A percentile compares a stretch with the other conserved stretches of the same genome.
Conservation (phyloP, 2,888 invertebrate species). For the Sclerodermus sp. region DNA sequence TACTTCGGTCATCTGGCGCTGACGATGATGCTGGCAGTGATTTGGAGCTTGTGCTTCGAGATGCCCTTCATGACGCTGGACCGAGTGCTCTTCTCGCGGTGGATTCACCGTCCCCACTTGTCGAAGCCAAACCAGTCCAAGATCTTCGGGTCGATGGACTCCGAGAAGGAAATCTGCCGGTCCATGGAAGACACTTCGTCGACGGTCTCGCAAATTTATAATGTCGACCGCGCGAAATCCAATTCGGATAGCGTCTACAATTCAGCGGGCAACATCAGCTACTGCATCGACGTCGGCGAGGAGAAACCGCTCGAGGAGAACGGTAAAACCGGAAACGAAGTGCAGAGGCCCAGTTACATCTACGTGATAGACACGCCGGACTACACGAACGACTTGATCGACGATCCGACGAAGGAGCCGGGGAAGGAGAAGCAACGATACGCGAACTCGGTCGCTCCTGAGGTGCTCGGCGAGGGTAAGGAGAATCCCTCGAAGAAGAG, state of each 20-base stretch:
- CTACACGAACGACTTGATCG: not conserved
- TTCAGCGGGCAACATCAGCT: slow-evolving; percentile 4
- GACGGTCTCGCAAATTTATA: slow-evolving; percentile 21
- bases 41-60: slow-evolving; percentile 44
- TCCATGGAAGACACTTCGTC: slow-evolving; percentile 29
- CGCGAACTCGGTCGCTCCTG: not conserved
- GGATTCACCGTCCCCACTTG: not conserved
- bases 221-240: slow-evolving; percentile 9
- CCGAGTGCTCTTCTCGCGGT: slow-evolving; percentile 9
- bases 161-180: slow-evolving; percentile 28
- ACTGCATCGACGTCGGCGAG: slow-evolving; percentile 7
- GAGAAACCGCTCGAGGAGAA: not conserved
- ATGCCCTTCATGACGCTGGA: slow-evolving; percentile 43
- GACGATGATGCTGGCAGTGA: slow-evolving; percentile 35
- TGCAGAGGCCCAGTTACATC: not conserved
- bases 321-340: not conserved
- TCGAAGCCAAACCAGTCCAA: slow-evolving; percentile 3
- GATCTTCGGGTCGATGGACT: slow-evolving; percentile 25
- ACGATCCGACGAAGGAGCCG: not conserved
- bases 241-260: slow-evolving; percentile 14
- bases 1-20: slow-evolving; percentile 43
- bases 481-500: too few species aligned
- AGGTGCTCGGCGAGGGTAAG: too few species aligned
- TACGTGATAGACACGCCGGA: not conserved
- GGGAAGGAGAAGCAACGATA: not conserved